phyloP scores from a whole-genome alignment of 2,888 invertebrate genomes.

The Hirtodrosophila trivittata region DNA sequence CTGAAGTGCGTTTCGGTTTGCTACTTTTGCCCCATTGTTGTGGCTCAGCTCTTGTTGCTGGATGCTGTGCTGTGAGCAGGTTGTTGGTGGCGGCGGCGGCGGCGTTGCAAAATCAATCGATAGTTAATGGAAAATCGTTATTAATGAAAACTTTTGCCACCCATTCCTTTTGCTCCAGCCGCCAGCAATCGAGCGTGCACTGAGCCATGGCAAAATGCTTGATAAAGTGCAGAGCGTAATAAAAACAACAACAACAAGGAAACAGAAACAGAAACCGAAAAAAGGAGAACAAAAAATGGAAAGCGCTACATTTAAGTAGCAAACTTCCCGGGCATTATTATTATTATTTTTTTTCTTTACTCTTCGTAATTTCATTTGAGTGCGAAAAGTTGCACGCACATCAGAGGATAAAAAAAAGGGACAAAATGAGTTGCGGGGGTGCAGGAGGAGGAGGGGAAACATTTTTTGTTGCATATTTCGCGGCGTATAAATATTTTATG shows the following conservation, averaged over 20 bases:
- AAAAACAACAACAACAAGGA: conserved; percentile 36
- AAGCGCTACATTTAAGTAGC: conserved; percentile 75
- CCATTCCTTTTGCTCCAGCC: conserved; percentile 10
- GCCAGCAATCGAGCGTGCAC: conserved; percentile 76
- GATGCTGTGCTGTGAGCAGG: conserved; percentile 53
- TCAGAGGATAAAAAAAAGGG: conserved; percentile 18
- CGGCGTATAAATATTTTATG: conserved; percentile 76
- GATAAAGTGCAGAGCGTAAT: conserved; percentile 78
- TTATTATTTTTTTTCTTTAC: conserved; percentile 30
- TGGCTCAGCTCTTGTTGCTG: conserved; percentile 26
- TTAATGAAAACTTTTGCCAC: conserved; percentile 82
- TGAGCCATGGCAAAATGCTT: conserved; percentile 80
- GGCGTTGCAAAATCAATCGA: conserved; percentile 83
- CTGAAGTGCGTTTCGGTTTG: conserved; percentile 76
- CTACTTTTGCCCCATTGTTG: conserved; percentile 65
- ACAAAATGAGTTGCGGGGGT: conserved; percentile 1
- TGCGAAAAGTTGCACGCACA: conserved; percentile 77
- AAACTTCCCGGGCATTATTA: conserved; percentile 49
- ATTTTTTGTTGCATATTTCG: conserved; percentile 73
- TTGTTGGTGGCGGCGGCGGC: conserved; percentile 19
- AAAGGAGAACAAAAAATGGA: conserved; percentile 36
- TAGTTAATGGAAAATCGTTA: conserved; percentile 84
- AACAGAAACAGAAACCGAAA: conserved; percentile 19
- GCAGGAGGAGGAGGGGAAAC: conserved; percentile 18
- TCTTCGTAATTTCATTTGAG: conserved; percentile 81